A percentile compares a stretch with the other conserved stretches of the same genome.
phyloP scores from a whole-genome alignment of 2,797 vertebrate genomes.

The Lates japonicus region DNA sequence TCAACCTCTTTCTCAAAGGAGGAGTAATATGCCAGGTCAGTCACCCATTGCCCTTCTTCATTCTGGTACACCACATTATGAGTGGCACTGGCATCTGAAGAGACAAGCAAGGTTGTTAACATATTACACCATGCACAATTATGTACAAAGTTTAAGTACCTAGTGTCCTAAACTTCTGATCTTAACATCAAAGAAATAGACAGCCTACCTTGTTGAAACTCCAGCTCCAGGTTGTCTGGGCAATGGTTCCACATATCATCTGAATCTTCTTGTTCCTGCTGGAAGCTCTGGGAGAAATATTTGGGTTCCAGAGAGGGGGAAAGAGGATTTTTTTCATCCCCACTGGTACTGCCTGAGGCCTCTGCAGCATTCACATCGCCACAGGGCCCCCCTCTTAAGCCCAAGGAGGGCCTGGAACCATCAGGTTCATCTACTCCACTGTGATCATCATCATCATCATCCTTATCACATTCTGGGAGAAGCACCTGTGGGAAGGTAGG shows the following conservation, averaged over 20 bases:
- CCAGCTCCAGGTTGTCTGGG: slow-evolving; percentile 71
- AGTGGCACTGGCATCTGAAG: slow-evolving; percentile 63
- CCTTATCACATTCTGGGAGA: slow-evolving; percentile 47
- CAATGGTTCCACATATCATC: slow-evolving; percentile 80
- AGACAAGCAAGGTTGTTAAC: slow-evolving; percentile 27
- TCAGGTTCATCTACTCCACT: slow-evolving; percentile 72
- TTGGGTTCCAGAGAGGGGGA: slow-evolving; percentile 83
- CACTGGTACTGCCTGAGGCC: slow-evolving; percentile 56
- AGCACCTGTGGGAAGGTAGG: slow-evolving; percentile 53
- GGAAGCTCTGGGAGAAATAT: slow-evolving; percentile 87
- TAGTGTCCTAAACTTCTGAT: neutral
- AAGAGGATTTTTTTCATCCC: slow-evolving; percentile 63
- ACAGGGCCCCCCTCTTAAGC: slow-evolving; percentile 75
- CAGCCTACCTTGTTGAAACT: slow-evolving; percentile 81
- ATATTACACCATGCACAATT: neutral
- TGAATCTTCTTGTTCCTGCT: slow-evolving; percentile 74
- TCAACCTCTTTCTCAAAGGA: slow-evolving; percentile 91
- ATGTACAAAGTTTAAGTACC: neutral
- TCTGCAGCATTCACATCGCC: slow-evolving; percentile 61
- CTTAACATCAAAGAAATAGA: neutral
- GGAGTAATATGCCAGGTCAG: slow-evolving; percentile 96
- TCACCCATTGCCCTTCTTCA: slow-evolving; percentile 97
- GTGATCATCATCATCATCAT: slow-evolving; percentile 25
- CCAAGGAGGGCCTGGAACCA: slow-evolving; percentile 56
- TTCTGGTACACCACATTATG: slow-evolving; percentile 94